Evolutionary conservation across 2,888 invertebrate genomes (phyloP).

Genomic region (Acleris sparsana): DNA sequence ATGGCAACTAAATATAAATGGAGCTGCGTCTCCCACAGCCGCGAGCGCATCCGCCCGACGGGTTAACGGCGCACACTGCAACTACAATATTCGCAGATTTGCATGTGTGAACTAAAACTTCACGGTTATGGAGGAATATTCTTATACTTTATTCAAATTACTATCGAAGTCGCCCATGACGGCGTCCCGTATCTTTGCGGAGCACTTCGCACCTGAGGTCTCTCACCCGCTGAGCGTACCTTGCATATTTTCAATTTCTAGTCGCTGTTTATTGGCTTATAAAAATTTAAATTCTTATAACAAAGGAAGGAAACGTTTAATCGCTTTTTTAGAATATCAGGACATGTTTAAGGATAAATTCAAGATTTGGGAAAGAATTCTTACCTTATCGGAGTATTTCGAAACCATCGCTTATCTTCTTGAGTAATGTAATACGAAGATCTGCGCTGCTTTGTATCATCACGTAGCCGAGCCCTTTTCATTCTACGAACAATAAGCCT

Average conservation of each 20-base stretch:
- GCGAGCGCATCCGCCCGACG: conserved; percentile 41
- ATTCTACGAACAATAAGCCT: conserved; percentile 6
- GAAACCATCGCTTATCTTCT: background rate
- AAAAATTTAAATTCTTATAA: background rate
- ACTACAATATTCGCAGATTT: conserved; percentile 25
- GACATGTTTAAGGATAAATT: too few relatives aligned
- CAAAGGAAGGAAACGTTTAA: too few relatives aligned
- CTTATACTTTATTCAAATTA: conserved; percentile 35
- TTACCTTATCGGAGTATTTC: background rate
- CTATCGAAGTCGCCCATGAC: conserved; percentile 21
- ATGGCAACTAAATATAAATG: conserved; percentile 31
- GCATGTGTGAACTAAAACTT: conserved; percentile 30
- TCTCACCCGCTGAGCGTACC: background rate
- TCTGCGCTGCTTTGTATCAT: background rate
- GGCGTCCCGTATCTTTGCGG: conserved; percentile 22
- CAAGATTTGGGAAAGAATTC: too few relatives aligned
- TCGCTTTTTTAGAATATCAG: too few relatives aligned
- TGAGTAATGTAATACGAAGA: background rate
- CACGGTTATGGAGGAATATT: conserved; percentile 24
- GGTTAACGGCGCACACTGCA: conserved; percentile 48
- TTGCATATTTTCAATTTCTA: conserved; percentile 7
- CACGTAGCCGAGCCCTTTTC: background rate
- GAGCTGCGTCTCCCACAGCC: conserved; percentile 38
- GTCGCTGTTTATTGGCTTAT: conserved; percentile 1
- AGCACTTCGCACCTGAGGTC: conserved; percentile 29